Percentiles rank a stretch among this genome's conserved stretches.
phyloP scores from a whole-genome alignment of 2,888 invertebrate genomes.

The Machimus atricapillus region DNA sequence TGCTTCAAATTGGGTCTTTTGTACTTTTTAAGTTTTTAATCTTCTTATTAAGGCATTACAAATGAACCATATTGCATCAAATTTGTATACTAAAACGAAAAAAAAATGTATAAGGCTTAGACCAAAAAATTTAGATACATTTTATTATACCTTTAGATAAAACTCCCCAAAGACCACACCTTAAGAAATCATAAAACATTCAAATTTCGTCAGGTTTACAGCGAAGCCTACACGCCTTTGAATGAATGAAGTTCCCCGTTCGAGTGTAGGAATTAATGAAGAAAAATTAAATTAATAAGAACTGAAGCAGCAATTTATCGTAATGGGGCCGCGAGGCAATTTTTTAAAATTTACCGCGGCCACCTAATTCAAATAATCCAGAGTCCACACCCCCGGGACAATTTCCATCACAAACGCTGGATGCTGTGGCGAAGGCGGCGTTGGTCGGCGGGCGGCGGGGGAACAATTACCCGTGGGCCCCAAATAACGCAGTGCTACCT shows the following conservation, averaged over 20 bases:
- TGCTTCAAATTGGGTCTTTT: too few relatives aligned
- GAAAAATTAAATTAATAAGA: not conserved
- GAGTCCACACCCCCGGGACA: not conserved
- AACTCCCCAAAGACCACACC: not conserved
- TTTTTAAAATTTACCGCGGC: not conserved
- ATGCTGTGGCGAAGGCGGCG: not conserved
- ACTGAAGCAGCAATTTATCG: not conserved
- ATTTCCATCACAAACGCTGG: not conserved
- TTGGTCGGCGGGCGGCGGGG: too few relatives aligned
- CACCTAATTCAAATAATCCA: not conserved
- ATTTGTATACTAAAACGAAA: too few relatives aligned
- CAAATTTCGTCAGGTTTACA: too few relatives aligned
- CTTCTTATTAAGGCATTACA: too few relatives aligned
- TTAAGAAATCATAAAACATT: not conserved
- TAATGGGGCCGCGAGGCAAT: not conserved
- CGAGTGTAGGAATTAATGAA: not conserved
- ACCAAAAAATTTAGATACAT: not conserved
- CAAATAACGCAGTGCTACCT: not conserved
- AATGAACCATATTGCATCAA: too few relatives aligned
- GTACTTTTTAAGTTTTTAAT: too few relatives aligned
- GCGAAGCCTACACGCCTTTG: not conserved
- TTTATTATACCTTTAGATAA: not conserved
- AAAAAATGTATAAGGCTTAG: too few relatives aligned
- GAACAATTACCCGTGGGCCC: constrained; percentile 26
- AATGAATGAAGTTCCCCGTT: not conserved